Evolutionary conservation across 2,888 invertebrate species (phyloP), one percentile per base, ranked within the genome.

Genomic region (Oconnorella tubifera): DNA sequence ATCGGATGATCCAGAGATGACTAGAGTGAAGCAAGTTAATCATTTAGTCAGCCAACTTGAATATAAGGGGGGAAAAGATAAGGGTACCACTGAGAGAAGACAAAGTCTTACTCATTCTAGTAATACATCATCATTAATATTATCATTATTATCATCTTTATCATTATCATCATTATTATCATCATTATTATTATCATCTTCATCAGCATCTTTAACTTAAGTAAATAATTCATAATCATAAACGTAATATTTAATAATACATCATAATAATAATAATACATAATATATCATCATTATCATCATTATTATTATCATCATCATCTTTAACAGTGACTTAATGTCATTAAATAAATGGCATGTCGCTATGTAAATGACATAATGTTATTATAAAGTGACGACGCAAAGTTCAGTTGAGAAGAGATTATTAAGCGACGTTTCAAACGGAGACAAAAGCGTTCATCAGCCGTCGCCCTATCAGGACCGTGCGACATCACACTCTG

Each of bases 1-100:
- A n/a, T 75, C 94, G 25, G 97, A 98, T 80, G 98, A 99, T 84
- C 97, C 97, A 0, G 97, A 98, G 83, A 94, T 91, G 50, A 85
- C 92, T 68, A 86, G 97, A 75, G 92, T 67, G 29, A 66, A 65
- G 29, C 57, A 63, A 23, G 58, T 63, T 23, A 66, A 66, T 53
- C 51, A 49, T 31, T 33, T 66, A 27, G 56, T 66, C 53, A 66
- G 66, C 33, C 58, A 59, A 28, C 23, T 58, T 10, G 62, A 66
- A 27, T 66, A 66, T 56, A 66, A 63, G 53, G 61, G 57, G 27
- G 19, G 28, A n/a, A 40, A 49, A 50, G 60, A 50, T 23, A 50
- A 48, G 10, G 40, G 33, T 10, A 32, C 32, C 19, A 32, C 19
- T 29, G 53, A 51, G 14, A 49, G 60, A 27, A 10, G 60, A 27